Evolutionary conservation across 1,140 invertebrate species (phyloP).

Genomic region (Saccostrea cuccullata): DNA sequence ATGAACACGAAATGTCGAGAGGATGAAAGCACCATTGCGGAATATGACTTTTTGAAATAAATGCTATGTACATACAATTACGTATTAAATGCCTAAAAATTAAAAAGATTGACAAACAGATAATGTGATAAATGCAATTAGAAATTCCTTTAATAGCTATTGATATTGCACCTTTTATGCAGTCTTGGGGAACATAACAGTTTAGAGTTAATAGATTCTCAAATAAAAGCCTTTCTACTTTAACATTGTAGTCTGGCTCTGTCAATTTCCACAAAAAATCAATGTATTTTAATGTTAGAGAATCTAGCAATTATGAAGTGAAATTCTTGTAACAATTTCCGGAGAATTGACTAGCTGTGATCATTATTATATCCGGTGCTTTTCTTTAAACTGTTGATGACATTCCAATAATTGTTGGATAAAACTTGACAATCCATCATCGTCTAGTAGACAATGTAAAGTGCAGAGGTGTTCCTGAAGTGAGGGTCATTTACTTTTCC

Average conservation of each 20-base stretch:
- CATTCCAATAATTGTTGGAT: constrained; percentile 16
- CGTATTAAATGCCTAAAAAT: too few relatives aligned
- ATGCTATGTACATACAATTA: too few relatives aligned
- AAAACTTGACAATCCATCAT: constrained; percentile 27
- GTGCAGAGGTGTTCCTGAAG: background rate
- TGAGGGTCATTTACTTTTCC: constrained; percentile 23
- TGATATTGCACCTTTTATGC: constrained; percentile 14
- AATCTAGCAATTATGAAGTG: constrained; percentile 28
- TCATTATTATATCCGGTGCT: constrained; percentile 5
- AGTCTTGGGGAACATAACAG: constrained; percentile 4
- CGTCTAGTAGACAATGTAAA: background rate
- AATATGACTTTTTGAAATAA: too few relatives aligned
- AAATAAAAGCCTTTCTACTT: constrained; percentile 32
- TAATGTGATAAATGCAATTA: background rate
- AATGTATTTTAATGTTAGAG: constrained; percentile 29
- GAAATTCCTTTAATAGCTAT: constrained; percentile 2
- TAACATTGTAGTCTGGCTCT: background rate
- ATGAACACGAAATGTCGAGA: too few relatives aligned
- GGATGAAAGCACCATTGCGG: too few relatives aligned
- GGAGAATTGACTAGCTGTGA: constrained; percentile 17
- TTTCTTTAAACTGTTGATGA: constrained; percentile 25
- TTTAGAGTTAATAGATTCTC: constrained; percentile 21
- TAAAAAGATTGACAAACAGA: background rate
- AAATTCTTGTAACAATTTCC: constrained; percentile 22
- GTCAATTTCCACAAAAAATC: constrained; percentile 34